Conservation (phyloP, 2,888 invertebrate genomes). For the Diaprepes abbreviatus region DNA sequence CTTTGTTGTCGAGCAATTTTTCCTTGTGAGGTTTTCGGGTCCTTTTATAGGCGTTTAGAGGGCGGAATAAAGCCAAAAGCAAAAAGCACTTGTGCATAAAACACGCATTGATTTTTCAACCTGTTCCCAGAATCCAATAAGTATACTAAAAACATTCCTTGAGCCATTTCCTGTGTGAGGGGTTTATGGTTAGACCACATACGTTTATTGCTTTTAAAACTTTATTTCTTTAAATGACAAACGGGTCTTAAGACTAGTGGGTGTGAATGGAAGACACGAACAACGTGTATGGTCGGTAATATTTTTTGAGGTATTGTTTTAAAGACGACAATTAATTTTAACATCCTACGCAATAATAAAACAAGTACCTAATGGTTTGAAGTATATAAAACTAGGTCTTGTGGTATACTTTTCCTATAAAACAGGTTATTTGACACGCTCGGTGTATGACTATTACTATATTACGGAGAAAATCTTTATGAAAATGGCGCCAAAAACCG, state of each 20-base stretch:
- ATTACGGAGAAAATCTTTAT: too few relatives aligned
- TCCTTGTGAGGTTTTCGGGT: conserved; percentile 36
- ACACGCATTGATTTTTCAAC: conserved; percentile 49
- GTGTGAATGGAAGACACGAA: conserved; percentile 33
- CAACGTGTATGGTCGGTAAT: background rate
- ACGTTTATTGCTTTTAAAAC: conserved; percentile 43
- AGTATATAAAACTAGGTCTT: background rate
- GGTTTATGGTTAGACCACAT: conserved; percentile 48
- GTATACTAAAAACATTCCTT: conserved; percentile 48
- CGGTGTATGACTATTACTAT: too few relatives aligned
- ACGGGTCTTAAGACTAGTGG: conserved; percentile 39
- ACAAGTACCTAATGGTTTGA: conserved; percentile 14
- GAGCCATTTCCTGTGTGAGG: conserved; percentile 47
- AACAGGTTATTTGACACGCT: too few relatives aligned
- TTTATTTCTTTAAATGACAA: conserved; percentile 36
- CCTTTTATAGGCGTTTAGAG: conserved; percentile 42
- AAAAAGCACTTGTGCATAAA: conserved; percentile 51
- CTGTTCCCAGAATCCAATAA: conserved; percentile 49
- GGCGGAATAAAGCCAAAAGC: conserved; percentile 46
- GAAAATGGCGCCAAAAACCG: too few relatives aligned
- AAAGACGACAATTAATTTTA: conserved; percentile 5
- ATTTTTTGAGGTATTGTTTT: conserved; percentile 8
- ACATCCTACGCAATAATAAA: conserved; percentile 13
- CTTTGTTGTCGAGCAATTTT: conserved; percentile 42
- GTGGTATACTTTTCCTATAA: too few relatives aligned